These are phyloP conservation scores for Sakesphorus luctuosus DNA, from an alignment of 2,113 vertebrate species.

Conservation along the genomic window DNA sequence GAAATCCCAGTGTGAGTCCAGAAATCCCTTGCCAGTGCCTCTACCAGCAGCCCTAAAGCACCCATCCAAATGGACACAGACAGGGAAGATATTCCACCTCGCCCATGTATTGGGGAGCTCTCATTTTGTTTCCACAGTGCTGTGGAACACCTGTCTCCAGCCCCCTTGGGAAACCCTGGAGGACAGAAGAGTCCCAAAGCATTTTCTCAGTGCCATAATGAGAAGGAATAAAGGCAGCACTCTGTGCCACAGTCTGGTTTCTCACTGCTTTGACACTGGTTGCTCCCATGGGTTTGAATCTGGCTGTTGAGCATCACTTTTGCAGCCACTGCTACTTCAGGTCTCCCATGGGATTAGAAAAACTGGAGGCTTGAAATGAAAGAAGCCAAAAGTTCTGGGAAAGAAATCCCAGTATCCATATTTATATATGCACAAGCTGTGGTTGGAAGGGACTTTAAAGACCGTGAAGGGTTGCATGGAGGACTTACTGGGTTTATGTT, in stretches of 20 bases:
- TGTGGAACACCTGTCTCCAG: not conserved
- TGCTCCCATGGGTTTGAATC: accelerated
- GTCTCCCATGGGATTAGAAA: not conserved
- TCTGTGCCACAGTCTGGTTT: not conserved
- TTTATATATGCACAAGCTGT: accelerated
- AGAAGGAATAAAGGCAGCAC: not conserved
- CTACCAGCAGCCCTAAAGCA: not conserved
- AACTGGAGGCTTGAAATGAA: not conserved
- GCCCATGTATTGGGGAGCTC: accelerated
- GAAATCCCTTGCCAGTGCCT: not conserved
- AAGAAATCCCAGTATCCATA: not conserved
- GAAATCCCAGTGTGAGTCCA: not conserved
- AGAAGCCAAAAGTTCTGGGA: not conserved
- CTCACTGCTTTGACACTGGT: not conserved
- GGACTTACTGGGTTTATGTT: not conserved
- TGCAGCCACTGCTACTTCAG: not conserved
- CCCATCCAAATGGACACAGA: not conserved
- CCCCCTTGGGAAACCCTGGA: accelerated
- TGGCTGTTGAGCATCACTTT: accelerated
- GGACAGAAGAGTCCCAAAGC: not conserved
- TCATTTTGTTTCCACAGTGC: accelerated
- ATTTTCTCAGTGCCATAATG: not conserved
- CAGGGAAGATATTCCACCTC: not conserved
- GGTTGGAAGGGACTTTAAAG: not conserved
- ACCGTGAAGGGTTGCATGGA: accelerated